A percentile compares a stretch with the other conserved stretches of the same genome.
These are phyloP conservation scores for Mastigias papua DNA, from an alignment of 30 jellyfish, hydroid and myxozoan genomes.

Conservation along the genomic window DNA sequence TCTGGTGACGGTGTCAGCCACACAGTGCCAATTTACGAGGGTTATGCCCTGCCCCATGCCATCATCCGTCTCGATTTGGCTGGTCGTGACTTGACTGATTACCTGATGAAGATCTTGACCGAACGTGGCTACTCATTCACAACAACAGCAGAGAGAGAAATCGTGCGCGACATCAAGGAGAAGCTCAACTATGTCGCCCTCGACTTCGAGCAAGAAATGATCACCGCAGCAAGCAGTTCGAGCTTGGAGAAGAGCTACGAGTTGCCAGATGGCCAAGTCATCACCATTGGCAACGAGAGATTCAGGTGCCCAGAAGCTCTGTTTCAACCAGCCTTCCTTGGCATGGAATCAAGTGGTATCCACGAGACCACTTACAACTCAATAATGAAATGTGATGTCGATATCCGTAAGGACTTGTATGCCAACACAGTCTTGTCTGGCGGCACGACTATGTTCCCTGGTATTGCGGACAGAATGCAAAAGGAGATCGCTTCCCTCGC, in stretches of 20 bases:
- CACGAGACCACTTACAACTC: constrained; percentile 99
- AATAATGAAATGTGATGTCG: constrained; percentile 99
- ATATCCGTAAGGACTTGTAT: constrained; percentile 98
- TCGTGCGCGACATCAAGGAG: constrained; percentile 99
- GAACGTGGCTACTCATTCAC: constrained; percentile 99
- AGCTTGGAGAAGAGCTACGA: constrained; percentile 99
- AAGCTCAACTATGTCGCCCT: constrained; percentile 99
- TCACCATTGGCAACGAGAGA: constrained; percentile 99
- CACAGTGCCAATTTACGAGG: constrained; percentile 99
- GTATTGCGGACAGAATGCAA: constrained; percentile 99
- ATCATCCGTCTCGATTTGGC: constrained; percentile 99
- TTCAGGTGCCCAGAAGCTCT: constrained; percentile 99
- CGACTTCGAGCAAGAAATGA: constrained; percentile 99
- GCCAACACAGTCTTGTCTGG: constrained; percentile 99
- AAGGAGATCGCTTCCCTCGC: constrained; percentile 99
- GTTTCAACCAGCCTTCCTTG: constrained; percentile 99
- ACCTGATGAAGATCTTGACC: constrained; percentile 99
- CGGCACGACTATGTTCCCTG: constrained; percentile 99
- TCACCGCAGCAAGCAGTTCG: constrained; percentile 99
- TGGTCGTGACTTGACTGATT: constrained; percentile 99
- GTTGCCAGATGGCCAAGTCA: constrained; percentile 99
- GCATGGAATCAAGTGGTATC: constrained; percentile 99
- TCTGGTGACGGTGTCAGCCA: constrained; percentile 99
- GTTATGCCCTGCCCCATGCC: constrained; percentile 99
- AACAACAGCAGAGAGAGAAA: constrained; percentile 99